A percentile compares a stretch with the other conserved stretches of the same genome.
These are phyloP conservation scores for Enteromius trimaculatus DNA, from an alignment of 2,797 vertebrate species.

Conservation along the genomic window DNA sequence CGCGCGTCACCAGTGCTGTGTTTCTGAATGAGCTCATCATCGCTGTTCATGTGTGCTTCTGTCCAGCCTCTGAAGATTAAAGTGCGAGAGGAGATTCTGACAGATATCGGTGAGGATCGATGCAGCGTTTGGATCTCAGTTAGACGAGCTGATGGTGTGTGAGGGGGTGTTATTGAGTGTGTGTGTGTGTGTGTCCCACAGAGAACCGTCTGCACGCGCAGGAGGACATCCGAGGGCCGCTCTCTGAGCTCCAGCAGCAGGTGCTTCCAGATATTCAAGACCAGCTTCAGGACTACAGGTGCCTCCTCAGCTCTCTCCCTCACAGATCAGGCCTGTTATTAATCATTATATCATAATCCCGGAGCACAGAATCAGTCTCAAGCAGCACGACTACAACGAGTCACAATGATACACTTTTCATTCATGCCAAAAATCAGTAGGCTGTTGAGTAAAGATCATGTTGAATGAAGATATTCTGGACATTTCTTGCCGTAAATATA, in stretches of 20 bases:
- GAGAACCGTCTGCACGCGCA: constrained; percentile 83
- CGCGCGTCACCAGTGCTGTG: not conserved
- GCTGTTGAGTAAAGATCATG: too few species aligned
- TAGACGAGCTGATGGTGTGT: not conserved
- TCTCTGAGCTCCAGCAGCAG: constrained; percentile 88
- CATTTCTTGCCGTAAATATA: too few species aligned
- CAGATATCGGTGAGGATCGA: constrained; percentile 84
- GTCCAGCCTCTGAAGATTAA: constrained; percentile 87
- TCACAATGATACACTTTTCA: too few species aligned
- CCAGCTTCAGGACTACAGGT: constrained; percentile 96
- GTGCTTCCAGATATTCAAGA: constrained; percentile 91
- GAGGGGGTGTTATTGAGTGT: too few species aligned
- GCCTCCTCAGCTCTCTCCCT: not conserved
- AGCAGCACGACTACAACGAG: too few species aligned
- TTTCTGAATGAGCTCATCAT: not conserved
- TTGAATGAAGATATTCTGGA: too few species aligned
- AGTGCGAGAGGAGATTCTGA: constrained; percentile 82
- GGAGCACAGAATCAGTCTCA: too few species aligned
- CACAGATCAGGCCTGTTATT: too few species aligned
- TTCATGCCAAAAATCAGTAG: too few species aligned
- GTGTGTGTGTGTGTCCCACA: constrained; percentile 60
- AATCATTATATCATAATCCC: too few species aligned
- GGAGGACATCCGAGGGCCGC: constrained; percentile 83
- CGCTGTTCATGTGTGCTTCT: not conserved
- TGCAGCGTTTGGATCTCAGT: not conserved